Evolutionary conservation across 2,888 invertebrate genomes (phyloP).

Genomic region (Furcula furcula): DNA sequence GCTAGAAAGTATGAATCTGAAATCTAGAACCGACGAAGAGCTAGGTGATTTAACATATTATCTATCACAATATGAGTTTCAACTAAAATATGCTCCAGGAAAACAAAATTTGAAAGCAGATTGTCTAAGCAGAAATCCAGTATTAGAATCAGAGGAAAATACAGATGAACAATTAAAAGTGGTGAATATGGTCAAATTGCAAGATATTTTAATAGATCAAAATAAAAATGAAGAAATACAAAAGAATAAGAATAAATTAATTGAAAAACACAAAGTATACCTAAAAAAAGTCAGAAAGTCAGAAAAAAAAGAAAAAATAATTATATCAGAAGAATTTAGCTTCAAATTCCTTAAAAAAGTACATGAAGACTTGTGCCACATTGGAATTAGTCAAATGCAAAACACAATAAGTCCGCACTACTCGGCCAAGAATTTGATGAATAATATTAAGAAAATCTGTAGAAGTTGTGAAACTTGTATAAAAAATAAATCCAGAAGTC

Average conservation of each 20-base stretch:
- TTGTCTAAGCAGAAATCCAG: constrained; percentile 5
- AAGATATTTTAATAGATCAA: constrained; percentile 1
- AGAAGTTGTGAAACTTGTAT: constrained; percentile 19
- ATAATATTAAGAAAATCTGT: constrained; percentile 17
- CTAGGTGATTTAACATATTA: constrained; percentile 7
- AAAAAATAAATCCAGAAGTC: constrained; percentile 24
- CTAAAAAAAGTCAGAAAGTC: background rate
- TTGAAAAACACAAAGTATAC: constrained; percentile 1
- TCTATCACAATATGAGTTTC: constrained; percentile 10
- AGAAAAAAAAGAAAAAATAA: constrained; percentile 2
- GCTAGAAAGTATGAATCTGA: constrained; percentile 8
- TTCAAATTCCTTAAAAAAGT: constrained; percentile 1
- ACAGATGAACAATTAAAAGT: constrained; percentile 3
- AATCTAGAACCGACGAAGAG: constrained; percentile 5
- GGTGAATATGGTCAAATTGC: constrained; percentile 3
- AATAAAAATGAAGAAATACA: background rate
- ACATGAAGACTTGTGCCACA: constrained; percentile 22
- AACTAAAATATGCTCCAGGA: constrained; percentile 5
- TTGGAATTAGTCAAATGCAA: constrained; percentile 18
- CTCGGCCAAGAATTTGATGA: constrained; percentile 17
- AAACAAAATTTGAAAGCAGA: constrained; percentile 6
- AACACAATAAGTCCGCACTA: constrained; percentile 19
- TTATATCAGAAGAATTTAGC: background rate
- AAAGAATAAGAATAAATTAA: background rate
- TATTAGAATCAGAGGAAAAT: constrained; percentile 4